These are phyloP conservation scores for Galagoides demidoff DNA, from an alignment of 2,797 vertebrate genomes.

Conservation along the genomic window DNA sequence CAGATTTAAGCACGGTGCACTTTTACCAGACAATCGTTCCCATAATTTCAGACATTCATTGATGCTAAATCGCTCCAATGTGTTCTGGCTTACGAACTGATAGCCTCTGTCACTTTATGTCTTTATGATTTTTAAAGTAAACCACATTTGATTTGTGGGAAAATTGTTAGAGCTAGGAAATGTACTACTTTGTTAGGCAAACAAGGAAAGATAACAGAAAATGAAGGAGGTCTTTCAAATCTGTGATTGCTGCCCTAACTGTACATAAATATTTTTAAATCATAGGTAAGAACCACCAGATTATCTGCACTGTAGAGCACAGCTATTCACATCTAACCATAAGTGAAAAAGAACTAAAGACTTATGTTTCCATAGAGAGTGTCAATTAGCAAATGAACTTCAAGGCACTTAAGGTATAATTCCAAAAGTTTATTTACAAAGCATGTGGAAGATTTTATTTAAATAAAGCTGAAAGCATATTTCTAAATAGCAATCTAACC, in stretches of 20 bases:
- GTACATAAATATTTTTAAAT: conserved; percentile 17
- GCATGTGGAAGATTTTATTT: background rate
- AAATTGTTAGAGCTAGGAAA: conserved; percentile 7
- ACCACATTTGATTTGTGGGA: conserved; percentile 13
- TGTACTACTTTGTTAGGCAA: background rate
- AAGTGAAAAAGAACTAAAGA: background rate
- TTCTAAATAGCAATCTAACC: conserved; percentile 65
- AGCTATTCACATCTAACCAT: background rate
- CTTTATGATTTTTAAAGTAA: conserved; percentile 47
- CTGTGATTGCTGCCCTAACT: background rate
- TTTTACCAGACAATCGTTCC: conserved; percentile 73
- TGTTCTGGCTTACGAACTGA: conserved; percentile 61
- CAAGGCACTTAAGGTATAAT: background rate
- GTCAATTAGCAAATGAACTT: conserved; percentile 47
- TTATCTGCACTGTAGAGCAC: background rate
- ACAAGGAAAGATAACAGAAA: conserved; percentile 35
- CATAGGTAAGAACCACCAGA: background rate
- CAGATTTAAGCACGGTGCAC: conserved; percentile 72
- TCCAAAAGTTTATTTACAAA: conserved; percentile 64
- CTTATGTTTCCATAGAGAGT: background rate
- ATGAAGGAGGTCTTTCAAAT: background rate
- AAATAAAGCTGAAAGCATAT: conserved; percentile 52
- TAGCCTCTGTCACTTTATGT: conserved; percentile 22
- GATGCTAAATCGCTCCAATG: conserved; percentile 79
- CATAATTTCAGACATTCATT: conserved; percentile 78